A percentile compares a stretch with the other conserved stretches of the same genome.
Evolutionary conservation across 2,113 vertebrate genomes (phyloP).

Genomic region (Heterotis niloticus): DNA sequence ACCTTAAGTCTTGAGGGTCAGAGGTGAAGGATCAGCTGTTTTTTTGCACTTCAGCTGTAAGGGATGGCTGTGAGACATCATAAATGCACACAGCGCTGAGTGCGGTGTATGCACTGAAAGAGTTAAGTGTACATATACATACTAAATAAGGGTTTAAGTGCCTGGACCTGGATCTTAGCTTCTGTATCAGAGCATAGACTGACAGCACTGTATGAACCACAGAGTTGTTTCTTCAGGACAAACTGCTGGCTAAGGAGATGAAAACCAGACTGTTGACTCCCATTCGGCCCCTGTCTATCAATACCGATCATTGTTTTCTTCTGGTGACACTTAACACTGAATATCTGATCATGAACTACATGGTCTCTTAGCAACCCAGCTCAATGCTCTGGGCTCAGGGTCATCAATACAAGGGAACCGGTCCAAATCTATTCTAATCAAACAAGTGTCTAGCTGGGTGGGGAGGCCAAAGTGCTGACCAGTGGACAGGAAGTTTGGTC

Average conservation of each 20-base stretch:
- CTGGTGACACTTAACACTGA: slow-evolving; percentile 26
- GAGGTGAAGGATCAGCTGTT: not conserved
- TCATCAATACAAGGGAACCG: slow-evolving; percentile 30
- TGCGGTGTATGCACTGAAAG: not conserved
- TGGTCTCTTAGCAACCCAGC: slow-evolving; percentile 61
- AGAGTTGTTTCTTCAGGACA: not conserved
- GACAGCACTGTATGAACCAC: not conserved
- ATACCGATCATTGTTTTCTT: slow-evolving; percentile 20
- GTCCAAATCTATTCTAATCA: slow-evolving; percentile 28
- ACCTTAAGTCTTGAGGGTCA: not conserved
- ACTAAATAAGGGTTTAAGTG: not conserved
- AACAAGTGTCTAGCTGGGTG: not conserved
- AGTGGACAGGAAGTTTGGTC: not conserved
- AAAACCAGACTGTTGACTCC: not conserved
- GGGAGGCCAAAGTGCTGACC: slow-evolving; percentile 3
- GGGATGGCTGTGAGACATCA: too few species aligned
- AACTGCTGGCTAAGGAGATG: not conserved
- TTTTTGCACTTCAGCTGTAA: too few species aligned
- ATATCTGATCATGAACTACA: slow-evolving; percentile 41
- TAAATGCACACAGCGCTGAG: too few species aligned
- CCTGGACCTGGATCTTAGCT: not conserved
- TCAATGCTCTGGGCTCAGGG: slow-evolving; percentile 6
- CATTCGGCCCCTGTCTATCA: slow-evolving; percentile 25
- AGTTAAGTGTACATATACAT: not conserved
- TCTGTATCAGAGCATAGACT: not conserved